Base-by-base conservation (phyloP, 2,113 vertebrate species). In the Spilogale gracilis region DNA sequence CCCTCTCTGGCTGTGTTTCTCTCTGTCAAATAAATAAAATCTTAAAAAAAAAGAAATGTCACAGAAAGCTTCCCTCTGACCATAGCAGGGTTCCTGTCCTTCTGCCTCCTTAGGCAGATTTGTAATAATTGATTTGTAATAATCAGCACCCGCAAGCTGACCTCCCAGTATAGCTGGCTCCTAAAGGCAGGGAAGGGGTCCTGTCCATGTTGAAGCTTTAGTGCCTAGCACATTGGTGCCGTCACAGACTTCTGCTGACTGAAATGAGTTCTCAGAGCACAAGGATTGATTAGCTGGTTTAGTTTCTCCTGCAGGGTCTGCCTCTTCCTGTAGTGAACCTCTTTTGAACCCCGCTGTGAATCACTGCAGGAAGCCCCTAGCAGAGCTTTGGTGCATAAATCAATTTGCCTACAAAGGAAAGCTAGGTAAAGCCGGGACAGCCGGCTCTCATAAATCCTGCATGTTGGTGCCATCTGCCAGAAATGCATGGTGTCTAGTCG, bases 391-490 rank as follows among this genome's bases (percentile, higher is more conserved):
- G 97, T 94, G 90, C 95, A 96, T 98, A 98, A 98, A 97, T 98
- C 95, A 54, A 56, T 91, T 96, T 98, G 95, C 90, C 97, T 96
- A 97, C 95, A 96, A 97, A 98, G 98, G 97, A 98, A 98, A 98
- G 96, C 84, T 76, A 98, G 98, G 98, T 97, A 97, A 98, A 97
- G 61, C 79, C 94, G 50, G 88, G 97, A 98, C 97, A 98, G 98
- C 98, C 98, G 98, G 98, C 97, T 97, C 85, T 98, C 97, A 98
- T 99, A 98, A 99, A 98, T 98, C 97, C 97, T 98, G 96, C 96
- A 97, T 96, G 97, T 96, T 97, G 97, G 94, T 98, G 97, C 97
- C 98, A 99, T 98, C 98, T 98, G 98, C 97, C 98, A 97, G 97
- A 97, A 98, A 97, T 94, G 83, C 79, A 89, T 84, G 97, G 89